phyloP scores from a whole-genome alignment of 2,113 vertebrate genomes.

The Haliaeetus leucogaster region DNA sequence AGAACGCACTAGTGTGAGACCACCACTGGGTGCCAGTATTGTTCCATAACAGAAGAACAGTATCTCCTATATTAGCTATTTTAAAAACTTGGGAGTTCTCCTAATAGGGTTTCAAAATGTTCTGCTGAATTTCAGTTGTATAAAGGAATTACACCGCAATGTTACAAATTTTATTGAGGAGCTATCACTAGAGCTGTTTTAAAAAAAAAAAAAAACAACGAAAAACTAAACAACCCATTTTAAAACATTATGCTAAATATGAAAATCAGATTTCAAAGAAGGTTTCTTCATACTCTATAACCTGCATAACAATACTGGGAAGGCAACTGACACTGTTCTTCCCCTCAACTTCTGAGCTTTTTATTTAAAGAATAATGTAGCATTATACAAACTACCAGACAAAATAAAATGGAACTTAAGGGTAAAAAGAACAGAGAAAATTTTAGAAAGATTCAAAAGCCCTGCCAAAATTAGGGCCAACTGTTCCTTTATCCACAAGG shows the following conservation, averaged over 20 bases:
- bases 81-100: not conserved
- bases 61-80: not conserved
- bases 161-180: not conserved
- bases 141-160: not conserved
- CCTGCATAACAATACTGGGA: not conserved
- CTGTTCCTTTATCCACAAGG: not conserved
- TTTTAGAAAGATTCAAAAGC: not conserved
- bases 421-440: not conserved
- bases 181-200: not conserved
- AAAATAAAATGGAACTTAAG: not conserved
- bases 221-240: not conserved
- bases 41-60: not conserved
- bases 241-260: not conserved
- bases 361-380: not conserved
- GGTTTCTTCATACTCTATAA: not conserved
- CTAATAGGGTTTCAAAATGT: not conserved
- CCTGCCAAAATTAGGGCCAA: not conserved
- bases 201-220: not conserved
- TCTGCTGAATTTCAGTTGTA: not conserved
- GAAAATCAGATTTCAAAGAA: not conserved
- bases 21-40: constrained; percentile 51
- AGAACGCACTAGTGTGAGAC: rapidly evolving
- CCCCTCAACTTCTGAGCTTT: not conserved
- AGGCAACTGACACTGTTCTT: not conserved
- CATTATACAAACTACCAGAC: not conserved